Conservation (phyloP, 2,797 vertebrate species). For the Huso huso region DNA sequence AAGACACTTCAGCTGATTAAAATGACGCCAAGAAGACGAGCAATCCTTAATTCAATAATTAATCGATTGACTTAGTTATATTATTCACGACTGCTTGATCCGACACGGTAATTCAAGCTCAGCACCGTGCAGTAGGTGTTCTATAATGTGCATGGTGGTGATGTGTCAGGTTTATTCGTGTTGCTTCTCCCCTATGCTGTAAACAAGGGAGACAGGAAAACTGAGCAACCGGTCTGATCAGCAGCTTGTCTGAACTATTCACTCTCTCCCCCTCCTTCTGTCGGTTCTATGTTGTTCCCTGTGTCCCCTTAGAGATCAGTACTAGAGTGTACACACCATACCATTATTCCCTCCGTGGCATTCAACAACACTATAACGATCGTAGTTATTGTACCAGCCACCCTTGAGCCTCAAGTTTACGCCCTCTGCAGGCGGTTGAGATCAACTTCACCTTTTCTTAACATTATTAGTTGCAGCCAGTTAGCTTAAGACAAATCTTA, state of each 20-base stretch:
- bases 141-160: background rate
- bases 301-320: slow-evolving; percentile 37
- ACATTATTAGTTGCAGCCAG: no score
- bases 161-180: background rate
- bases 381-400: slow-evolving; percentile 5
- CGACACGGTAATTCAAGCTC: no score
- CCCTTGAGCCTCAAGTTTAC: background rate
- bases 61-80: no score
- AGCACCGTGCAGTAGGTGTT: no score
- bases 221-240: background rate
- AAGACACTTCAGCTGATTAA: no score
- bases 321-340: slow-evolving; percentile 29
- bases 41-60: no score
- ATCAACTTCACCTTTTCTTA: no score
- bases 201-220: background rate
- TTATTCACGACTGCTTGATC: no score
- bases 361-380: slow-evolving; percentile 11
- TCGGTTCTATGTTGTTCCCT: slow-evolving; percentile 21
- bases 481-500: no score
- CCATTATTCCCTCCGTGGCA: slow-evolving; percentile 15
- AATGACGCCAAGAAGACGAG: no score
- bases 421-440: slow-evolving; percentile 36
- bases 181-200: no score
- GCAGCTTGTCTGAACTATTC: slow-evolving; percentile 5
- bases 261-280: slow-evolving; percentile 1